phyloP scores from a whole-genome alignment of 2,888 invertebrate species.

The Dione vanillae region DNA sequence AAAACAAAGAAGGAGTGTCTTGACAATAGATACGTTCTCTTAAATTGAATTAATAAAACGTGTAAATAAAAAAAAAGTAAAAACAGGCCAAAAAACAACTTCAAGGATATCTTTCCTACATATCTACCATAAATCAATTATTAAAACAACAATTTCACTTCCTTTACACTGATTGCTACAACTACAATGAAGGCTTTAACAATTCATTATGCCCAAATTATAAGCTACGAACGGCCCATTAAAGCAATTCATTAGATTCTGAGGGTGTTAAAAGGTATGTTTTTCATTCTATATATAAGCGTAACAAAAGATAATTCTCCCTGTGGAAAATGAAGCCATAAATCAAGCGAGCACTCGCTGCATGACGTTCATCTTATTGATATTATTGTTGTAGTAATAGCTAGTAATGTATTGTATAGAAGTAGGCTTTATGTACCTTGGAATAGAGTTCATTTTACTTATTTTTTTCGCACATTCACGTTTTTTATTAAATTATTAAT shows the following conservation, averaged over 20 bases:
- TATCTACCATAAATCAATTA: not conserved
- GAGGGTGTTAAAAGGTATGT: conserved; percentile 43
- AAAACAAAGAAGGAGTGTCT: too few relatives aligned
- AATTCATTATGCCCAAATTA: conserved; percentile 39
- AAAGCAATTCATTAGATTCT: conserved; percentile 41
- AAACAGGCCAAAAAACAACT: too few relatives aligned
- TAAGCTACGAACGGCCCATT: conserved; percentile 37
- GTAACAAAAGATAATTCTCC: conserved; percentile 52
- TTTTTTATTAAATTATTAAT: too few relatives aligned
- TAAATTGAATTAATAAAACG: too few relatives aligned
- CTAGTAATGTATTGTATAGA: conserved; percentile 35
- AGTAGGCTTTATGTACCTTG: conserved; percentile 34
- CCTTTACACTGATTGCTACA: not conserved
- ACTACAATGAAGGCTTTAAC: not conserved
- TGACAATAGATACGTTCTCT: too few relatives aligned
- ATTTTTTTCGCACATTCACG: too few relatives aligned
- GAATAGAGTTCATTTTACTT: conserved; percentile 6
- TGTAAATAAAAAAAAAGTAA: too few relatives aligned
- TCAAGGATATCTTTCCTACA: not conserved
- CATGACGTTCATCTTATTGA: conserved; percentile 57
- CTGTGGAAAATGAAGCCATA: conserved; percentile 58
- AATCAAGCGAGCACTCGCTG: conserved; percentile 54
- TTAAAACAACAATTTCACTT: not conserved
- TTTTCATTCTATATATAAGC: conserved; percentile 48
- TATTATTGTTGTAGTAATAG: conserved; percentile 49